Base-by-base conservation (phyloP, 2,888 invertebrate species). In the Harpalus rufipes region DNA sequence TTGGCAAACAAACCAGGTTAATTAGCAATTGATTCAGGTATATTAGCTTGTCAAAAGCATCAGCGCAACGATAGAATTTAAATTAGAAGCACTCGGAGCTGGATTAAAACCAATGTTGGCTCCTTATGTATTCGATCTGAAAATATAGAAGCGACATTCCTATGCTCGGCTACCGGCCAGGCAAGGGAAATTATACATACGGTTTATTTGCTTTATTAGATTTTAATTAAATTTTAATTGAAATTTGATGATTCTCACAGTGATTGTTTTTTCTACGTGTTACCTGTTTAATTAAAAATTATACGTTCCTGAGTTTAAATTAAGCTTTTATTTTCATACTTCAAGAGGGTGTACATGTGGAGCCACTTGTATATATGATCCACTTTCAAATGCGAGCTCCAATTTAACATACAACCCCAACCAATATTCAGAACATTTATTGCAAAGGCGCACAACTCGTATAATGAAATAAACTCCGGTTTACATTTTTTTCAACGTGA, bases 1-100 rank as follows among this genome's bases (percentile, higher is more conserved):
- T 83, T 83, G 25, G 83, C 83, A 83, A 83, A 83, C 72, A 83
- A 83, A 72, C 59, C 76, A 74, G 76, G 83, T 83, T 83, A 83
- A 83, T 83, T 83, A 83, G 83, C 63, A 83, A 83, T 83, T 83
- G 83, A 83, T 76, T 83, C 74, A 76, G 83, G 83, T 83, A 76
- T 83, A 68, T 83, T 44, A 74, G 72, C 72, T 74, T 83, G 83
- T 83, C 83, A 83, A 83, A 83, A 76, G 76, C 83, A 83, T 83
- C 72, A 74, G 72, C 72, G 44, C 41, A 82, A 58, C 72, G 56
- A 82, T 82, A 82, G 82, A 82, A 82, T 82, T 82, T 82, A 72
- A 82, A 82, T 82, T 82, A 82, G 82, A 82, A 72, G 58, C 72
- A 82, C 82, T 82, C 72, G 58, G 72, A 82, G 82, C 72, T 72